Conservation (phyloP, 1,140 invertebrate species). For the Drosophila sproati region DNA sequence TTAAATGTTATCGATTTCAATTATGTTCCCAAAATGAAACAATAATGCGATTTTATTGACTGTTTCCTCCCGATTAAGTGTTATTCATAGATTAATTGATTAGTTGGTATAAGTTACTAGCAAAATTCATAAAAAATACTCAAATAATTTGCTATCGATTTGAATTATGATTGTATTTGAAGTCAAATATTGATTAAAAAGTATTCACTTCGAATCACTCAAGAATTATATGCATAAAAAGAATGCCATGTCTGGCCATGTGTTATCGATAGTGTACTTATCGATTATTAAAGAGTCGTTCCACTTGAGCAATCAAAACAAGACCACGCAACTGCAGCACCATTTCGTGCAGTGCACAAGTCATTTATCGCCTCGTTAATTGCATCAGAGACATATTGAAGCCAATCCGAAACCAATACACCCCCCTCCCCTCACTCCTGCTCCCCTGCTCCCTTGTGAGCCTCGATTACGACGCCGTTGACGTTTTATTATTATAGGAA, state of each 20-base stretch:
- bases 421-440: background rate
- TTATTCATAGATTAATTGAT: too few species aligned
- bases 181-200: too few species aligned
- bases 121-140: too few species aligned
- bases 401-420: background rate
- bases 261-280: slow-evolving; percentile 7
- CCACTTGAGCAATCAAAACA: background rate
- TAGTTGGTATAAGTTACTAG: too few species aligned
- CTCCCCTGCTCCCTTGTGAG: background rate
- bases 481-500: background rate
- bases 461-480: background rate
- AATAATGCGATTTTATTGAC: too few species aligned
- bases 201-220: background rate
- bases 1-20: background rate
- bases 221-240: background rate
- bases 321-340: background rate
- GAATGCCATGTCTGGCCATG: too few species aligned
- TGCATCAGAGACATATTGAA: slow-evolving; percentile 28
- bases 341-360: slow-evolving; percentile 13
- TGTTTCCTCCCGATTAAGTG: too few species aligned
- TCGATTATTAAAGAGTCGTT: background rate
- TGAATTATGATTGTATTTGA: too few species aligned
- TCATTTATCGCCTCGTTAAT: slow-evolving; percentile 37
- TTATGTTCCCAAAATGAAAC: too few species aligned
- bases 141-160: too few species aligned